phyloP scores from a whole-genome alignment of 2,888 invertebrate genomes.

The Drepanosiphum platanoidis region DNA sequence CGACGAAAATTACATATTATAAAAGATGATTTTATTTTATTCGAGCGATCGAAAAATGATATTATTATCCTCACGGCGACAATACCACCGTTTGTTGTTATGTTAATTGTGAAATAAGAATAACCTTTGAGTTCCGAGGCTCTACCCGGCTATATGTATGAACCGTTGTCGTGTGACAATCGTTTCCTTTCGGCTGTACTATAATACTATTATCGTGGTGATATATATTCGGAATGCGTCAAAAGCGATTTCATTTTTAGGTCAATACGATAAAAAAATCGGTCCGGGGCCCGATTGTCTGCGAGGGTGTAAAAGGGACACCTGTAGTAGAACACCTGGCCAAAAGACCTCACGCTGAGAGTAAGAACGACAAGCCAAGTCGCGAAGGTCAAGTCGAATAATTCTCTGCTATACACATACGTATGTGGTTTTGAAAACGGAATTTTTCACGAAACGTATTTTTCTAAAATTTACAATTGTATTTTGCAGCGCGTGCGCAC shows the following conservation, averaged over 20 bases:
- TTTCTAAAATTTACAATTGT: conserved; percentile 9
- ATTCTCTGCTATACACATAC: no score
- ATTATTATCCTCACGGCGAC: conserved; percentile 17
- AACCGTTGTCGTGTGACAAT: conserved; percentile 45
- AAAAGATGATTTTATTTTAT: conserved; percentile 41
- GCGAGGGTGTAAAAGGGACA: conserved; percentile 37
- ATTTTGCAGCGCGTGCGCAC: no score
- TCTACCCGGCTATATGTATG: no score
- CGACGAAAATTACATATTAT: conserved; percentile 16
- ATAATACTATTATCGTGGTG: conserved; percentile 12
- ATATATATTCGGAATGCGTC: conserved; percentile 48
- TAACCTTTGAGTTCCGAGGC: conserved; percentile 8
- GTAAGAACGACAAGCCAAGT: not conserved
- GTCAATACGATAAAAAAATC: conserved; percentile 53
- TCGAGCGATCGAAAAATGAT: conserved; percentile 15
- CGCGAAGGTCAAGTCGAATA: conserved; percentile 49
- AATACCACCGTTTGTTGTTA: conserved; percentile 24
- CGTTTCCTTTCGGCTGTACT: conserved; percentile 17
- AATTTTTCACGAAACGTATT: conserved; percentile 5
- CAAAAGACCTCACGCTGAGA: conserved; percentile 55
- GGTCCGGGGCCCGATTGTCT: conserved; percentile 38
- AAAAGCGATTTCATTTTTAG: conserved; percentile 53
- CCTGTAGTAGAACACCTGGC: conserved; percentile 59
- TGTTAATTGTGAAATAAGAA: conserved; percentile 38
- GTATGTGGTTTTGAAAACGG: no score